Evolutionary conservation across 2,113 vertebrate genomes (phyloP), one percentile per base, ranked within the genome.

Genomic region (Myotis lucifugus): DNA sequence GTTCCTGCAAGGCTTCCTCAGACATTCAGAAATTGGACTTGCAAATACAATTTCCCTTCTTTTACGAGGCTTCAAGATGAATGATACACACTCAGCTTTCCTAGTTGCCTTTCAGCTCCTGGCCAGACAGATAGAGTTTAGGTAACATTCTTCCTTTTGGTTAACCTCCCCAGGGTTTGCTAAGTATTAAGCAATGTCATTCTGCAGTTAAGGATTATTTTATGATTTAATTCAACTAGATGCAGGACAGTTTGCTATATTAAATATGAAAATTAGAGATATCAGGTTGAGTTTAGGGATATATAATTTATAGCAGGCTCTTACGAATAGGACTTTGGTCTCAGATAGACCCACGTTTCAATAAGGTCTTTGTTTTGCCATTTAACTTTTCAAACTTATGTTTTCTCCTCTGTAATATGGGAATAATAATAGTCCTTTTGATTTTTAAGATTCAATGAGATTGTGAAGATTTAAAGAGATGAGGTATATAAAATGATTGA

Each of bases 51-150:
- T 97, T 97, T 96, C 93, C 79, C 93, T 96, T 94, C 97, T 97
- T 97, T 97, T 97, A 97, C 52, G 96, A 97, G 97, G 95, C 96
- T 97, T 97, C 97, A 97, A 97, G 95, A 97, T 97, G 97, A 97
- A 40, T 97, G 97, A 97, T 97, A 96, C 88, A 78, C 91, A 87
- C 66, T 96, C 94, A 70, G 94, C 54, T 89, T 94, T 93, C 83
- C 79, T 93, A 73, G 83, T 91, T 95, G 91, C 95, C 82, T 94
- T 95, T 95, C 94, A 93, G 96, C 95, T 95, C 83, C 96, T 85
- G 91, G 95, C 88, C 96, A 97, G 96, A 95, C 82, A 96, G 93
- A 94, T 93, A 88, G 94, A 92, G 95, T 95, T 96, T 95, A 92
- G 96, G 96, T 96, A 94, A 87, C 91, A 95, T 92, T 94, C 85